Percentiles rank a stretch among this genome's conserved stretches.
These are phyloP conservation scores for Amyelois transitella DNA, from an alignment of 1,140 invertebrate genomes.

Conservation along the genomic window DNA sequence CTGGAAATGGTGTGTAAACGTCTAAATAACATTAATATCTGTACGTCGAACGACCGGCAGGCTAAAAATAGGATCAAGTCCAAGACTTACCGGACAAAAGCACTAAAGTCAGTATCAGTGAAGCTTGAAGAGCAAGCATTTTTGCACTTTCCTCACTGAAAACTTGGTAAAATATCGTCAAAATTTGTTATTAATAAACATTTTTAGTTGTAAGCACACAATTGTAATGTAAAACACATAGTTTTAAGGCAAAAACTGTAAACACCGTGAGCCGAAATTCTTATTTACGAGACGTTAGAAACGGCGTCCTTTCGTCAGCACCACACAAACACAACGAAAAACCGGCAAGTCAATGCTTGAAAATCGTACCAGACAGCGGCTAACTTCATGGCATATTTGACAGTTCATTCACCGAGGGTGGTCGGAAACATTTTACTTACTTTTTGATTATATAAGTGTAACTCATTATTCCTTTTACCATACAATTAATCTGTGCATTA, in stretches of 20 bases:
- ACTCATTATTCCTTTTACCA: too few relatives aligned
- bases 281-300: slow-evolving; percentile 5
- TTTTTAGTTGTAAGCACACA: slow-evolving; percentile 44
- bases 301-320: slow-evolving; percentile 33
- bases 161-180: slow-evolving; percentile 26
- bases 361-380: slow-evolving; percentile 44
- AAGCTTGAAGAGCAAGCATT: slow-evolving; percentile 43
- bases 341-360: slow-evolving; percentile 9
- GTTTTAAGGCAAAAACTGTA: slow-evolving; percentile 6
- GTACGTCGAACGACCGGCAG: slow-evolving; percentile 44
- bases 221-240: not conserved
- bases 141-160: slow-evolving; percentile 32
- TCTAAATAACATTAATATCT: slow-evolving; percentile 59
- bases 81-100: slow-evolving; percentile 62
- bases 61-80: slow-evolving; percentile 61
- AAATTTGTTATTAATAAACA: slow-evolving; percentile 27
- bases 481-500: too few relatives aligned
- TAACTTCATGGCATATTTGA: slow-evolving; percentile 63
- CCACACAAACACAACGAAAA: slow-evolving; percentile 28
- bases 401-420: slow-evolving; percentile 48
- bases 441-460: not conserved
- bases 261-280: slow-evolving; percentile 6
- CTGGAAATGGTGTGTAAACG: slow-evolving; percentile 10
- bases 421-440: slow-evolving; percentile 11
- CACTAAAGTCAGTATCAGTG: slow-evolving; percentile 40